phyloP scores from a whole-genome alignment of 2,113 vertebrate species.

The Alces alces region DNA sequence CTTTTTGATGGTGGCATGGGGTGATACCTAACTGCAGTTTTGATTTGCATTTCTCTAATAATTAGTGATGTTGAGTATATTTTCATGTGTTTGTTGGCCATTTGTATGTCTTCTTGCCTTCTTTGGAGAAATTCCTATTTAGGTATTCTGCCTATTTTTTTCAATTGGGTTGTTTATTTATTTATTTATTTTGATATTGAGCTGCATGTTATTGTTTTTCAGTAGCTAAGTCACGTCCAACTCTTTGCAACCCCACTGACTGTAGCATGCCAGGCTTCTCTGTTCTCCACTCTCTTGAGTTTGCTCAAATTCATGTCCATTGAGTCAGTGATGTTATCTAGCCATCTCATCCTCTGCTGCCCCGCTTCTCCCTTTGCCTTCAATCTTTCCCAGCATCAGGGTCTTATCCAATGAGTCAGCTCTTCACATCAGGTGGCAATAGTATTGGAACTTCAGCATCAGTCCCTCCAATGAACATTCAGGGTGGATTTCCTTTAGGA shows the following conservation, averaged over 20 bases:
- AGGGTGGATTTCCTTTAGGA: neutral
- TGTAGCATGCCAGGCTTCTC: neutral
- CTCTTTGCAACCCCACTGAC: neutral
- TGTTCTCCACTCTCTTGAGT: neutral
- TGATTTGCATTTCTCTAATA: neutral
- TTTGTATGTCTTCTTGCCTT: neutral
- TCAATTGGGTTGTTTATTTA: neutral
- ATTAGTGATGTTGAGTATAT: neutral
- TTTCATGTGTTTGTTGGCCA: neutral
- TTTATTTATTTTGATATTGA: neutral
- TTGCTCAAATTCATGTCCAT: neutral
- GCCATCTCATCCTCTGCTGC: neutral
- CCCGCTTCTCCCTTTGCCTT: neutral
- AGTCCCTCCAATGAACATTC: neutral
- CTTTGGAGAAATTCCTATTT: neutral
- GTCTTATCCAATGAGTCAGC: neutral
- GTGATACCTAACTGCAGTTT: neutral
- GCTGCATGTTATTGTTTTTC: neutral
- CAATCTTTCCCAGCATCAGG: neutral
- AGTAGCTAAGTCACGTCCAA: neutral
- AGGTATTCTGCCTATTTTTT: neutral
- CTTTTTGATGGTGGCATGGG: neutral
- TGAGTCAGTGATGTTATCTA: neutral
- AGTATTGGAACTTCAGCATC: neutral
- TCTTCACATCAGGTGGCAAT: neutral